A percentile compares a stretch with the other conserved stretches of the same genome.
phyloP scores from a whole-genome alignment of 2,888 invertebrate genomes.

The Agriopis aurantiaria region DNA sequence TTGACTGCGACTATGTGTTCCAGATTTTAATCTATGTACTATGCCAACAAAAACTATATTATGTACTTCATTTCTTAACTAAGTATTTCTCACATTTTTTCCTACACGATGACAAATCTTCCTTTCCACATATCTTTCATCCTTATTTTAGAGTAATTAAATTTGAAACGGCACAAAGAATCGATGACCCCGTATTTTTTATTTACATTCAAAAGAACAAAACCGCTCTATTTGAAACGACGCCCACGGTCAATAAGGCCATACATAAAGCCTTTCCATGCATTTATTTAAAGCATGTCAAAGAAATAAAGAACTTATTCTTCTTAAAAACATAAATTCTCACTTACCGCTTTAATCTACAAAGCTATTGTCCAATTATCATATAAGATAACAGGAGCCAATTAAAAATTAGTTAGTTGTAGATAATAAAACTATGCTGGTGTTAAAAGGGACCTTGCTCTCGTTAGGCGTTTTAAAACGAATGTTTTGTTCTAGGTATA shows the following conservation, averaged over 20 bases:
- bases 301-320: constrained; percentile 45
- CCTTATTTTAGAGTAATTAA: no score
- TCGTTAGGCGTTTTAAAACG: constrained; percentile 48
- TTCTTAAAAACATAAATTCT: constrained; percentile 73
- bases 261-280: constrained; percentile 36
- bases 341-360: constrained; percentile 70
- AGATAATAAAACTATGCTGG: constrained; percentile 55
- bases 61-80: no score
- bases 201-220: neutral
- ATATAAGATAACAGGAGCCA: constrained; percentile 64
- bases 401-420: constrained; percentile 74
- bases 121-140: no score
- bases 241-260: constrained; percentile 35
- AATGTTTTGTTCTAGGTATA: constrained; percentile 23
- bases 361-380: constrained; percentile 74
- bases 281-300: constrained; percentile 39
- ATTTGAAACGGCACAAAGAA: neutral
- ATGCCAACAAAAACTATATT: no score
- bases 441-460: constrained; percentile 53
- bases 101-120: no score
- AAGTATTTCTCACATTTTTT: no score
- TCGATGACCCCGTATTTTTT: no score
- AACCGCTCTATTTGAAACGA: constrained; percentile 7
- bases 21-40: neutral
- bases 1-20: neutral